phyloP scores from a whole-genome alignment of 1,140 invertebrate species.

The Saccostrea echinata region DNA sequence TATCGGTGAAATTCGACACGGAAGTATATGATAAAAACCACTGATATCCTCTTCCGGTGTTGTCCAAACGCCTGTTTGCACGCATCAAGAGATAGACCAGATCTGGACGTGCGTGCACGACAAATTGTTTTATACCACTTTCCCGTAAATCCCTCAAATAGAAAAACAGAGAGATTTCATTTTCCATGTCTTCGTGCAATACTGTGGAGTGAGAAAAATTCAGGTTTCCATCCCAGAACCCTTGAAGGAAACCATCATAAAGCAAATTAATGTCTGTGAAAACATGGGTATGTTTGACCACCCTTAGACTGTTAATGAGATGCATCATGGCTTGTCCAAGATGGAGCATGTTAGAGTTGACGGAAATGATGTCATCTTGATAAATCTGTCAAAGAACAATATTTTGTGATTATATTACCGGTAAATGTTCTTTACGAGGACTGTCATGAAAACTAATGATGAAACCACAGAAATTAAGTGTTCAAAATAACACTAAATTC shows the following conservation, averaged over 20 bases:
- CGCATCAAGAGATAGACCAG: background rate
- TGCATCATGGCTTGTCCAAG: conserved; percentile 1
- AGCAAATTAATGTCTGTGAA: conserved; percentile 36
- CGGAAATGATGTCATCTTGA: background rate
- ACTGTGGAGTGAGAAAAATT: conserved; percentile 29
- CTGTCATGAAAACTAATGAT: too few relatives aligned
- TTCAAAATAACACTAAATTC: too few relatives aligned
- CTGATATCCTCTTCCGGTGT: conserved; percentile 64
- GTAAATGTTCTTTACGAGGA: too few relatives aligned
- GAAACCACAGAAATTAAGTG: too few relatives aligned
- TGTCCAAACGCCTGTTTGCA: conserved; percentile 38
- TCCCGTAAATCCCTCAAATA: conserved; percentile 20
- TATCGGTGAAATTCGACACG: conserved; percentile 39
- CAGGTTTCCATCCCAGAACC: conserved; percentile 8
- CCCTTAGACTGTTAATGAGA: background rate
- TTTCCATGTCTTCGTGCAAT: conserved; percentile 1
- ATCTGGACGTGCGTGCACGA: background rate
- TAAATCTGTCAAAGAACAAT: conserved; percentile 1
- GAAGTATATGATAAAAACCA: conserved; percentile 67
- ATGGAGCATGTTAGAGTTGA: background rate
- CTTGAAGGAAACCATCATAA: conserved; percentile 55
- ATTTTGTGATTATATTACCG: background rate
- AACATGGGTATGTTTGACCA: conserved; percentile 37
- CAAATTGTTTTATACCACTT: conserved; percentile 28
- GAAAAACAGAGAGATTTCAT: conserved; percentile 43